Evolutionary conservation across 2,888 invertebrate genomes (phyloP).

Genomic region (Hirtodrosophila confusa): DNA sequence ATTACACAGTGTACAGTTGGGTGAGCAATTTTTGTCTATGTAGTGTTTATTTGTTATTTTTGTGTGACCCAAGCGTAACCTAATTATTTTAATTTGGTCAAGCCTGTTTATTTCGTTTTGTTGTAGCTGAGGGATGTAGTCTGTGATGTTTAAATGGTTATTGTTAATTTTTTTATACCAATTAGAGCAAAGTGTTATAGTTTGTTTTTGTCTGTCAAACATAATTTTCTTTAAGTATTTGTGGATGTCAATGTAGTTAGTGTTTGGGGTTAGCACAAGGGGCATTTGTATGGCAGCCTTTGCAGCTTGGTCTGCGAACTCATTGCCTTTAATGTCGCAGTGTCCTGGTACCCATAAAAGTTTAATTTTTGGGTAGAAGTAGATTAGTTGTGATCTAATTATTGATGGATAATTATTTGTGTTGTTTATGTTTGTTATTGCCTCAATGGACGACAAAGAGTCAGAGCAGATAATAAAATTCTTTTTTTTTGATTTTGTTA

Average conservation of each 20-base stretch:
- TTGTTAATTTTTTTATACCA: too few relatives aligned
- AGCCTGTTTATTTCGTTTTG: too few relatives aligned
- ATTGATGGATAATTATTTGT: neutral
- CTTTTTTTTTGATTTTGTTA: neutral
- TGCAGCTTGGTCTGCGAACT: conserved; percentile 2
- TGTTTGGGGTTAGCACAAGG: neutral
- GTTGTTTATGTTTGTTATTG: neutral
- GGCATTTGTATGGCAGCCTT: conserved; percentile 1
- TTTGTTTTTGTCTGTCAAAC: too few relatives aligned
- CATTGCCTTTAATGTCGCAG: neutral
- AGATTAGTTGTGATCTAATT: neutral
- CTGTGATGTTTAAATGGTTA: too few relatives aligned
- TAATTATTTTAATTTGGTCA: too few relatives aligned
- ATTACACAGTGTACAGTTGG: too few relatives aligned
- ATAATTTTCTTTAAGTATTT: too few relatives aligned
- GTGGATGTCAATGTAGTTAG: neutral
- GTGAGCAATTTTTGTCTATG: too few relatives aligned
- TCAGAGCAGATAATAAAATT: conserved; percentile 1
- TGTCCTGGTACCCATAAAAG: neutral
- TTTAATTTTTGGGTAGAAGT: neutral
- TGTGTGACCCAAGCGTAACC: too few relatives aligned
- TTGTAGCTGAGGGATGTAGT: too few relatives aligned
- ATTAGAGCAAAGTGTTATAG: too few relatives aligned
- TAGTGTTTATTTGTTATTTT: too few relatives aligned
- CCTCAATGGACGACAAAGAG: neutral